A percentile compares a stretch with the other conserved stretches of the same genome.
Evolutionary conservation across 2,113 vertebrate species (phyloP).

Genomic region (Atractosteus spatula): DNA sequence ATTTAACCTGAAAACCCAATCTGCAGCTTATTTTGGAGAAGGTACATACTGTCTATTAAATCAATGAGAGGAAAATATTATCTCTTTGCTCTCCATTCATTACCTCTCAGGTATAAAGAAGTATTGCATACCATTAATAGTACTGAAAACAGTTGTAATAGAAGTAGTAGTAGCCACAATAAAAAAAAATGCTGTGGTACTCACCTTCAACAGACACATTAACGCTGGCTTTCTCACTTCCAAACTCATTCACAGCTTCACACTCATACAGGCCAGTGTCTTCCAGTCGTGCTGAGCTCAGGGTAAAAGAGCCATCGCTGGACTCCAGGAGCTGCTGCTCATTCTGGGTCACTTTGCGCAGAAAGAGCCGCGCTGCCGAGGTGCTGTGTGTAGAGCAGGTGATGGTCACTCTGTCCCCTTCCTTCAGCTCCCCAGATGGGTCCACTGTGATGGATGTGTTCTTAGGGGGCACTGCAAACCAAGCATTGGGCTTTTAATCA

Average conservation of each 20-base stretch:
- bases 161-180: no score
- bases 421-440: constrained; percentile 42
- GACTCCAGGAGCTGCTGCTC: constrained; percentile 38
- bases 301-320: constrained; percentile 29
- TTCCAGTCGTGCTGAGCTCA: constrained; percentile 32
- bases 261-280: constrained; percentile 47
- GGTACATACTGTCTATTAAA: no score
- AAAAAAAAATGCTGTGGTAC: neutral
- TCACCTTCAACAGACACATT: constrained; percentile 41
- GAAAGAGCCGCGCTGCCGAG: constrained; percentile 38
- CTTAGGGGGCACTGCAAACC: constrained; percentile 46
- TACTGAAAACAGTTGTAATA: no score
- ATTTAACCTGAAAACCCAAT: no score
- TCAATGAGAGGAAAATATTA: no score
- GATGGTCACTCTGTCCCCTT: constrained; percentile 57
- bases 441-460: constrained; percentile 46
- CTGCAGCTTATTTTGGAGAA: no score
- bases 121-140: neutral
- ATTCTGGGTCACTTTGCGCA: constrained; percentile 42
- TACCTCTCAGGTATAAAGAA: neutral
- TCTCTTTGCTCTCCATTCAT: no score
- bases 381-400: constrained; percentile 37
- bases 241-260: constrained; percentile 42
- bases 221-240: constrained; percentile 28
- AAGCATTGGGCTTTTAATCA: neutral